These are phyloP conservation scores for Caranx melampygus DNA, from an alignment of 2,113 vertebrate species.

Conservation along the genomic window DNA sequence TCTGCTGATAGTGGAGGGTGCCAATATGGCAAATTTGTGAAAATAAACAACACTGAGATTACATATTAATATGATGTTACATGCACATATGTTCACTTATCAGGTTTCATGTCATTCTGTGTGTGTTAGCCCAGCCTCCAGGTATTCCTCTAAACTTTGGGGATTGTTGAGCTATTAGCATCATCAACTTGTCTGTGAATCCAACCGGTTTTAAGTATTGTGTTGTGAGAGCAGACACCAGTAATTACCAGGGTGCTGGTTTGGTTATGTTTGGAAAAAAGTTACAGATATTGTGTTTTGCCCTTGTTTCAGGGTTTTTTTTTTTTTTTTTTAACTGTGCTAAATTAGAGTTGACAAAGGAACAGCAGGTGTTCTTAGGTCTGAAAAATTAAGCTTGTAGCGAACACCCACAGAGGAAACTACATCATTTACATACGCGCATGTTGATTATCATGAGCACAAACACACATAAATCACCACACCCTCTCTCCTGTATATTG, in stretches of 20 bases:
- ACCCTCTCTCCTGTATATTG: background rate
- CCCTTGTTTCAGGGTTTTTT: conserved; percentile 5
- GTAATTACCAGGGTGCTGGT: conserved; percentile 15
- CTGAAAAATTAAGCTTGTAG: conserved; percentile 27
- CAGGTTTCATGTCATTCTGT: background rate
- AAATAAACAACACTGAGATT: background rate
- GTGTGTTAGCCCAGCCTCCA: background rate
- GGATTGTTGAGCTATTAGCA: background rate
- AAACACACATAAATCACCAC: background rate
- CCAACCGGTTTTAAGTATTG: background rate
- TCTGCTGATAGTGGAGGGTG: conserved; percentile 1
- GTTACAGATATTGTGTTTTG: conserved; percentile 7
- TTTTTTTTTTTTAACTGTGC: background rate
- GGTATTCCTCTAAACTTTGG: background rate
- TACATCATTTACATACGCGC: conserved; percentile 18
- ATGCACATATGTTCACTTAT: background rate
- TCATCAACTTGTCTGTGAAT: conserved; percentile 23
- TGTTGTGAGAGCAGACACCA: conserved; percentile 5
- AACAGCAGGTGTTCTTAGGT: conserved; percentile 39
- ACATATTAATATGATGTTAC: background rate
- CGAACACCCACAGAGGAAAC: conserved; percentile 23
- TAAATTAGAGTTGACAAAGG: conserved; percentile 25
- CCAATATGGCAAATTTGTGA: background rate
- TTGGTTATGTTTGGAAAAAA: conserved; percentile 16
- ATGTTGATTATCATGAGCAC: conserved; percentile 10